Conservation (phyloP, 2,113 vertebrate species). For the Coryphaenoides rupestris region DNA sequence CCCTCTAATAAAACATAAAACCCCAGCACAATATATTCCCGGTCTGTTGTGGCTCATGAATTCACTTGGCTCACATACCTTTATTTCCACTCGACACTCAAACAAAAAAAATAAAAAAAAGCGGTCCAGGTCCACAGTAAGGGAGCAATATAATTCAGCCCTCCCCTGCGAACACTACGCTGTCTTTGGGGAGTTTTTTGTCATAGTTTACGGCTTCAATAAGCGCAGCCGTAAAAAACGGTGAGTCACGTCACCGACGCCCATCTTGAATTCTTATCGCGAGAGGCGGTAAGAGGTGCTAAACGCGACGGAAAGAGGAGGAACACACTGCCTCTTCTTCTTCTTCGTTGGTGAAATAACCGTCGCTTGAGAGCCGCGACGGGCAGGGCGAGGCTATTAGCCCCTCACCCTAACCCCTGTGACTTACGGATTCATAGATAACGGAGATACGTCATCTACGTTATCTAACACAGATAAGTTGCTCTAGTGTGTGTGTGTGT, state of each 20-base stretch:
- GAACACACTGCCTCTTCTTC: slow-evolving; percentile 26
- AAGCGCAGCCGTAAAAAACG: slow-evolving; percentile 28
- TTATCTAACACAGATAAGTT: too few species aligned
- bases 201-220: slow-evolving; percentile 47
- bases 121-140: slow-evolving; percentile 11
- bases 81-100: slow-evolving; percentile 27
- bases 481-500: slow-evolving; percentile 29
- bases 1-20: slow-evolving; percentile 1
- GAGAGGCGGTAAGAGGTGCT: neutral
- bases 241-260: slow-evolving; percentile 1
- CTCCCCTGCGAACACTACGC: slow-evolving; percentile 6
- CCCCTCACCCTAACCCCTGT: neutral
- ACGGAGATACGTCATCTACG: too few species aligned
- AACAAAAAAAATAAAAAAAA: slow-evolving; percentile 38
- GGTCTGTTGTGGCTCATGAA: slow-evolving; percentile 25
- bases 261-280: slow-evolving; percentile 8
- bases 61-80: slow-evolving; percentile 28
- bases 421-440: slow-evolving; percentile 24
- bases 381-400: neutral
- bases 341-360: slow-evolving; percentile 11
- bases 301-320: slow-evolving; percentile 24
- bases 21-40: slow-evolving; percentile 25
- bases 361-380: slow-evolving; percentile 8
- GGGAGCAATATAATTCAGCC: slow-evolving; percentile 16
- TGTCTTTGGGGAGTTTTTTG: slow-evolving; percentile 12